Conservation (phyloP, 2,113 vertebrate genomes). For the Taurulus bubalis region DNA sequence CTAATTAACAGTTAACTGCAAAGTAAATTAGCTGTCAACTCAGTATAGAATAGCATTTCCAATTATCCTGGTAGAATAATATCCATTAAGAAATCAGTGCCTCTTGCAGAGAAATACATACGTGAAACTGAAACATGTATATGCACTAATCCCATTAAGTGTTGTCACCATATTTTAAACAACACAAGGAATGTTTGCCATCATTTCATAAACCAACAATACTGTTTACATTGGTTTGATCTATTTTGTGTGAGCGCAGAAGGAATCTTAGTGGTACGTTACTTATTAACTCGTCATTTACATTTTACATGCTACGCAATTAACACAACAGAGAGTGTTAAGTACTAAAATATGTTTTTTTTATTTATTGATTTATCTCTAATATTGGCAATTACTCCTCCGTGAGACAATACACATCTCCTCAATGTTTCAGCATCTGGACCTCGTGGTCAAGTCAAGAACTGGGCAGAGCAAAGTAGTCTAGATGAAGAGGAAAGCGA, state of each 20-base stretch:
- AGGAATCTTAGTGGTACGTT: too few species aligned
- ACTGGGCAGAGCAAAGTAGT: slow-evolving; percentile 34
- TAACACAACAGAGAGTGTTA: neutral
- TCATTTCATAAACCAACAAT: neutral
- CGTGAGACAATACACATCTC: neutral
- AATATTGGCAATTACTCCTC: neutral
- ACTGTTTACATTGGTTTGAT: neutral
- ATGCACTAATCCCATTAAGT: neutral
- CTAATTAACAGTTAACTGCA: neutral
- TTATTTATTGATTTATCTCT: neutral
- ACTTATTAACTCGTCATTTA: neutral
- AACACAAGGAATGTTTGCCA: neutral
- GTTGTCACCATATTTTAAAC: neutral
- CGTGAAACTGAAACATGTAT: neutral
- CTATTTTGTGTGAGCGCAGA: neutral
- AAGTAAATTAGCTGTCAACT: neutral
- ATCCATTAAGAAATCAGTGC: neutral
- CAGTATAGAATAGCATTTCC: neutral
- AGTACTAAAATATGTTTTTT: neutral
- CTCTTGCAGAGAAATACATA: neutral
- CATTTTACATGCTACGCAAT: neutral
- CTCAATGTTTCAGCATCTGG: slow-evolving; percentile 13
- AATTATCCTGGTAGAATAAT: neutral
- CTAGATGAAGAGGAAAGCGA: slow-evolving; percentile 16
- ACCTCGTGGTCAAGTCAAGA: neutral